Percentiles rank a stretch among this genome's conserved stretches.
These are phyloP conservation scores for Conops quadrifasciatus DNA, from an alignment of 2,888 invertebrate genomes.

Conservation along the genomic window DNA sequence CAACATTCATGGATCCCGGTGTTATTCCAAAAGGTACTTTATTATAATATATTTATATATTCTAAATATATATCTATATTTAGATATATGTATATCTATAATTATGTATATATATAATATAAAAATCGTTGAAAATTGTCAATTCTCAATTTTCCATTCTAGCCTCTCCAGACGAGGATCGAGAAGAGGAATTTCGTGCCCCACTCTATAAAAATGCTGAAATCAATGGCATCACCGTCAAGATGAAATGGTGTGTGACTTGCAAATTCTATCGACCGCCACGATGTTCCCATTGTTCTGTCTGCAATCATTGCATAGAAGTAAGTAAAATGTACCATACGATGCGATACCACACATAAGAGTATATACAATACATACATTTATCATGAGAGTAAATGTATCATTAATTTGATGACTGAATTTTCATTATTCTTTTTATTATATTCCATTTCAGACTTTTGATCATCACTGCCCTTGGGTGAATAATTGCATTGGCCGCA, in stretches of 20 bases:
- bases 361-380: neutral
- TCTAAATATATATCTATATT: neutral
- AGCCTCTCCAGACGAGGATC: constrained; percentile 97
- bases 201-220: constrained; percentile 97
- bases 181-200: constrained; percentile 96
- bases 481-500: constrained; percentile 95
- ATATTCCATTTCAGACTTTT: constrained; percentile 81
- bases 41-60: constrained; percentile 2
- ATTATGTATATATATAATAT: neutral
- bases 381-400: neutral
- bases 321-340: constrained; percentile 66
- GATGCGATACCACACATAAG: no score
- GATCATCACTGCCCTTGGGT: constrained; percentile 99
- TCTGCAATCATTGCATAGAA: constrained; percentile 98
- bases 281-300: constrained; percentile 98
- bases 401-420: constrained; percentile 24
- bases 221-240: constrained; percentile 97
- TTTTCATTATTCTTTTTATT: constrained; percentile 20
- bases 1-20: constrained; percentile 99
- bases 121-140: neutral
- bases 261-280: constrained; percentile 99
- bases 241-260: constrained; percentile 99
- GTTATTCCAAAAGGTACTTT: constrained; percentile 93
- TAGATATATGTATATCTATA: no score
- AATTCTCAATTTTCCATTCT: constrained; percentile 39